Percentiles rank a stretch among this genome's conserved stretches.
These are phyloP conservation scores for Pyrrhia umbra DNA, from an alignment of 2,888 invertebrate genomes.

Conservation along the genomic window DNA sequence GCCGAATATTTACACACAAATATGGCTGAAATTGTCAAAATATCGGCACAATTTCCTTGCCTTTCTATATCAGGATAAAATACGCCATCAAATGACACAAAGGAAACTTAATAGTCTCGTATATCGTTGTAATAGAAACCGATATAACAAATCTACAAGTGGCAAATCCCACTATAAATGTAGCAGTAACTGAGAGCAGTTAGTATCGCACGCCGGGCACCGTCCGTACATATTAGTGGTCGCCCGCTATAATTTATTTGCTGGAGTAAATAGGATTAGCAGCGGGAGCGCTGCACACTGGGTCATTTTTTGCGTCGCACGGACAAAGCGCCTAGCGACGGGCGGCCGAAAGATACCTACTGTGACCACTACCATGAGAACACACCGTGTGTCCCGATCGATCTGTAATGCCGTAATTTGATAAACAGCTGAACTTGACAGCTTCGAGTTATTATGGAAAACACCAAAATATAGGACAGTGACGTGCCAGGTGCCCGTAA, in stretches of 20 bases:
- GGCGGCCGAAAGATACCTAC: slow-evolving; percentile 52
- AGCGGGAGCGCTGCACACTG: slow-evolving; percentile 78
- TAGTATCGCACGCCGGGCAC: slow-evolving; percentile 70
- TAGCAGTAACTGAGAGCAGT: slow-evolving; percentile 66
- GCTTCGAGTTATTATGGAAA: slow-evolving; percentile 36
- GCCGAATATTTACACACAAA: slow-evolving; percentile 25
- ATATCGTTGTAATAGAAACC: slow-evolving; percentile 52
- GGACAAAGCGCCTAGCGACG: slow-evolving; percentile 68
- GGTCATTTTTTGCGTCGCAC: slow-evolving; percentile 81
- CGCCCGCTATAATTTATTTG: slow-evolving; percentile 84
- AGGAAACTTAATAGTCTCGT: slow-evolving; percentile 35
- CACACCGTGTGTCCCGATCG: slow-evolving; percentile 43
- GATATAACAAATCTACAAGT: slow-evolving; percentile 68
- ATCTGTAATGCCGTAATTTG: slow-evolving; percentile 53
- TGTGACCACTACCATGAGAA: slow-evolving; percentile 36
- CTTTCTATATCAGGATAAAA: slow-evolving; percentile 10
- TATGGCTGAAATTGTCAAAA: background rate
- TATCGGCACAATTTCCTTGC: background rate
- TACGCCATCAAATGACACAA: slow-evolving; percentile 36
- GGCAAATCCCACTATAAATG: slow-evolving; percentile 74
- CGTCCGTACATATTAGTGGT: slow-evolving; percentile 77
- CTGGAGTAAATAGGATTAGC: slow-evolving; percentile 86
- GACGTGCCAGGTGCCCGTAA: slow-evolving; percentile 73
- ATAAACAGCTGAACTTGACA: slow-evolving; percentile 40
- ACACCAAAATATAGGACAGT: slow-evolving; percentile 50